Evolutionary conservation across 1,140 invertebrate species (phyloP).

Genomic region (Contarinia nasturtii): DNA sequence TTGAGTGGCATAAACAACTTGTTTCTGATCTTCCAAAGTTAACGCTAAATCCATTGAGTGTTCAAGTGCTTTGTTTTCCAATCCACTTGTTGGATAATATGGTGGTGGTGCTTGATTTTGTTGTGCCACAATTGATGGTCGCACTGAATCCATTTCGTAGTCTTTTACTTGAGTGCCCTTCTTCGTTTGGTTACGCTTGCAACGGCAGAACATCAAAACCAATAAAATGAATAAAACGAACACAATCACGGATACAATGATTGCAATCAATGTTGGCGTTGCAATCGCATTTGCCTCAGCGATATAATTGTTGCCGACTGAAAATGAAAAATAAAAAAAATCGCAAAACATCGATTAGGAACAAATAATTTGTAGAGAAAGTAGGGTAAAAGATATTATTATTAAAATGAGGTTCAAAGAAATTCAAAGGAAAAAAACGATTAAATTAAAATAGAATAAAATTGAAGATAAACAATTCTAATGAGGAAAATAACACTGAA

Average conservation of each 20-base stretch:
- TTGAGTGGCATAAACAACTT: constrained; percentile 56
- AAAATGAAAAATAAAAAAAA: constrained; percentile 10
- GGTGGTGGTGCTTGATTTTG: constrained; percentile 68
- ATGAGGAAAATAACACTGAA: too few species aligned
- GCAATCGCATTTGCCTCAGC: constrained; percentile 54
- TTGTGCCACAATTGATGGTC: constrained; percentile 57
- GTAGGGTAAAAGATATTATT: constrained; percentile 1
- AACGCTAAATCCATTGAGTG: constrained; percentile 64
- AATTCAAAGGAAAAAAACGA: too few species aligned
- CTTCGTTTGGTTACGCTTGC: constrained; percentile 61
- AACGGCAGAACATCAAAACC: constrained; percentile 67
- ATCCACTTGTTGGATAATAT: constrained; percentile 61
- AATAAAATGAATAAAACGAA: constrained; percentile 58
- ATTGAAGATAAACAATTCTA: too few species aligned
- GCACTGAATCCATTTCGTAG: constrained; percentile 70
- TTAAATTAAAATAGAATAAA: too few species aligned
- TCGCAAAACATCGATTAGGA: not conserved
- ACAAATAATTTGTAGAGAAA: constrained; percentile 1
- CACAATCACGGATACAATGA: constrained; percentile 62
- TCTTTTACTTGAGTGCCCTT: constrained; percentile 62
- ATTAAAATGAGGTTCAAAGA: not conserved
- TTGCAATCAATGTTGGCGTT: constrained; percentile 58
- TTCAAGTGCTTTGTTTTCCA: constrained; percentile 81
- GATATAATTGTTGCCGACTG: constrained; percentile 60
- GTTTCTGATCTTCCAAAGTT: constrained; percentile 64